Base-by-base conservation (phyloP, 1,140 invertebrate genomes). In the Chrysopa pallens region DNA sequence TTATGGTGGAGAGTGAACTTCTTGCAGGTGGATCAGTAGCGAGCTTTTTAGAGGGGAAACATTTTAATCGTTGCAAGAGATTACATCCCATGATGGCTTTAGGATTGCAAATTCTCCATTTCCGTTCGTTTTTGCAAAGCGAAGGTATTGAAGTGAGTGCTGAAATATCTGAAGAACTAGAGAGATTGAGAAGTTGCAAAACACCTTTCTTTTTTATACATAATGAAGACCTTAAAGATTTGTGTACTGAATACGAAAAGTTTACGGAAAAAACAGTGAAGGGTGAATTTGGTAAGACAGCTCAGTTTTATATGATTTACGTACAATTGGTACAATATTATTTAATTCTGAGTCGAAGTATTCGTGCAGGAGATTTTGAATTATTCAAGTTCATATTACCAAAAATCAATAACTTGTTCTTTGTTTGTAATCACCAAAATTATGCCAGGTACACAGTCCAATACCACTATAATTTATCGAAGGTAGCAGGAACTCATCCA, bases 1-100 rank as follows among this genome's bases (percentile, higher is more conserved):
- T 68, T 1, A 53, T 66, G 50, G 53, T 61, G 27, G 50, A 69
- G 12, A 53, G 50, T 39, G 50, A 54, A 40, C 46, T 57, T 13
- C 15, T 59, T 15, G 55, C 53, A 14, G 17, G 8, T 39, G 57
- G 57, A 1, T 61, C 57, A n/a, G 38, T 58, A 17, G 50, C 43
- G 11, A 52, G 52, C 37, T 56, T 59, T 45, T 12, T 56, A 8
- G 40, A 36, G 31, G 53, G 56, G 9, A 59, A 57, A 46, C 52
- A 60, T 44, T 60, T 50, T 44, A 60, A 57, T 48, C 29, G 57
- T n/a, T 58, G 52, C 38, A 61, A 59, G 46, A 44, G 55, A 17
- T 27, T 61, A 13, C 53, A 61, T 50, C 53, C 50, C 9, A 36
- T 59, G 33, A 38, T 58, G 13, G 40, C 49, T 11, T 27, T 55